These are phyloP conservation scores for Alligator sinensis DNA, from an alignment of 2,113 vertebrate species.

Conservation along the genomic window DNA sequence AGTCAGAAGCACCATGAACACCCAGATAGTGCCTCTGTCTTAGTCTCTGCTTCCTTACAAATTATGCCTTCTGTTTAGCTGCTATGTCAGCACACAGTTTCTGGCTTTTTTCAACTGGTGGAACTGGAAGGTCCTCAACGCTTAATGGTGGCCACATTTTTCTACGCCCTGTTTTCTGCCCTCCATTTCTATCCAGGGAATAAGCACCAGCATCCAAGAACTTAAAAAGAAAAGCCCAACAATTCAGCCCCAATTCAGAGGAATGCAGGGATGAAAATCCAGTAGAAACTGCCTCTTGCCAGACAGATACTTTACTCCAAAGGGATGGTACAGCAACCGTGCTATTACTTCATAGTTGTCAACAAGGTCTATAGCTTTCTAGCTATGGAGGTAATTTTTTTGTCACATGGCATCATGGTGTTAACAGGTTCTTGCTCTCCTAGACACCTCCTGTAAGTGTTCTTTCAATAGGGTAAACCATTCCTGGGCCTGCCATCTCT, in stretches of 20 bases:
- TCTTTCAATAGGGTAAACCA: constrained; percentile 10
- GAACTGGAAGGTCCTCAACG: not conserved
- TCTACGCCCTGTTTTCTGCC: not conserved
- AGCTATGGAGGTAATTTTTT: not conserved
- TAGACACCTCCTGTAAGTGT: not conserved
- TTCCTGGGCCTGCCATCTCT: not conserved
- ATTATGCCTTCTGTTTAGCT: not conserved
- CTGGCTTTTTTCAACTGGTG: not conserved
- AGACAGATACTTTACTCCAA: not conserved
- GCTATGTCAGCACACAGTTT: not conserved
- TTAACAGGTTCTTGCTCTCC: not conserved
- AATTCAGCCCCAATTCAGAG: not conserved
- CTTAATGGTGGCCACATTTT: not conserved
- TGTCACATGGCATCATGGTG: rapidly evolving
- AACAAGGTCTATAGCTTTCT: not conserved
- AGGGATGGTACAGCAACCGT: not conserved
- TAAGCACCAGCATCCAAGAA: not conserved
- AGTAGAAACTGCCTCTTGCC: not conserved
- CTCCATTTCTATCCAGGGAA: not conserved
- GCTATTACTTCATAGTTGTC: not conserved
- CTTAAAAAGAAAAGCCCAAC: not conserved
- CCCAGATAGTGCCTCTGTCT: not conserved
- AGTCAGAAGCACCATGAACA: constrained; percentile 7
- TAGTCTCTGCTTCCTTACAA: constrained; percentile 16
- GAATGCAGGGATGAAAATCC: not conserved